These are phyloP conservation scores for Drosophila rellima DNA, from an alignment of 2,888 invertebrate genomes.

Conservation along the genomic window DNA sequence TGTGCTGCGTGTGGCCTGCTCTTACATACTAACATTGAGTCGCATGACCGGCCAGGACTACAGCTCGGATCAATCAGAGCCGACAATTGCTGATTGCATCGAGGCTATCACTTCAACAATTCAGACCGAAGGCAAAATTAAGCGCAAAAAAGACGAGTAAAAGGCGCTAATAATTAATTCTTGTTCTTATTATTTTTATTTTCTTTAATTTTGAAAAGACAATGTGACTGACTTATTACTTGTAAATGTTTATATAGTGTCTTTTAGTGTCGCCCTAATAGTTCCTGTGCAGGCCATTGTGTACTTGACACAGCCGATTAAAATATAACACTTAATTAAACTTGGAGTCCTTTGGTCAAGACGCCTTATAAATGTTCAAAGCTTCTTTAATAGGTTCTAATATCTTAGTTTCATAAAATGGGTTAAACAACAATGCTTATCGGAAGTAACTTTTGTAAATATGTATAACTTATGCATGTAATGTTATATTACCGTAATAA, in stretches of 20 bases:
- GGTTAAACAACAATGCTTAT: constrained; percentile 4
- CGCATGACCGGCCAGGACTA: constrained; percentile 91
- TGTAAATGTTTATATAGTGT: constrained; percentile 31
- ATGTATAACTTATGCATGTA: constrained; percentile 15
- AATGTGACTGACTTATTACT: constrained; percentile 39
- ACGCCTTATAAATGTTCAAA: constrained; percentile 67
- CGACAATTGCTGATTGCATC: constrained; percentile 91
- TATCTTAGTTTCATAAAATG: not conserved
- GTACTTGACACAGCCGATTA: not conserved
- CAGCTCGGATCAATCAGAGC: constrained; percentile 87
- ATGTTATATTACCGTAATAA: constrained; percentile 16
- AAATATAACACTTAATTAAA: constrained; percentile 21
- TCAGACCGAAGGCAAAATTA: constrained; percentile 95
- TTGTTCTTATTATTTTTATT: too few relatives aligned
- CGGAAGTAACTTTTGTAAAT: not conserved
- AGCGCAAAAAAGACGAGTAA: constrained; percentile 93
- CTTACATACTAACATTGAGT: constrained; percentile 95
- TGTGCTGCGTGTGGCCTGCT: constrained; percentile 96
- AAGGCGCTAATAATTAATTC: not conserved
- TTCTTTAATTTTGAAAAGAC: constrained; percentile 34
- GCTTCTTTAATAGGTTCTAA: constrained; percentile 35
- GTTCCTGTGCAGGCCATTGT: constrained; percentile 39
- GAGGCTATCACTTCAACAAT: constrained; percentile 96
- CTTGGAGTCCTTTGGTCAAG: constrained; percentile 37
- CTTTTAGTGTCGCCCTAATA: constrained; percentile 26